A percentile compares a stretch with the other conserved stretches of the same genome.
Conservation (phyloP, 2,797 vertebrate genomes). For the Scolopax bukidnonensis region DNA sequence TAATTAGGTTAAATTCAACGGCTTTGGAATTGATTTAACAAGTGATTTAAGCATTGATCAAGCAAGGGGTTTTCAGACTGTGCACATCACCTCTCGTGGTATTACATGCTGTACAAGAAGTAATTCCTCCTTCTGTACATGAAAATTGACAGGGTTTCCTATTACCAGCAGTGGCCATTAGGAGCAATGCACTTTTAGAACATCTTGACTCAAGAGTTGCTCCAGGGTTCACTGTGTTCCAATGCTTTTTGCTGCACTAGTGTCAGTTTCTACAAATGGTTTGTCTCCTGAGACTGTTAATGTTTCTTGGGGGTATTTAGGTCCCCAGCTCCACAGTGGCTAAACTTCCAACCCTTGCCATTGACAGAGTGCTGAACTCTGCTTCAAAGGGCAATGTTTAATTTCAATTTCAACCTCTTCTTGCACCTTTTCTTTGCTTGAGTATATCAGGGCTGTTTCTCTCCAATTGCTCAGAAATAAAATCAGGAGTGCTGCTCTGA, state of each 20-base stretch:
- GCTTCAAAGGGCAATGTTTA: neutral
- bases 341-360: neutral
- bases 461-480: neutral
- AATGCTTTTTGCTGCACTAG: neutral
- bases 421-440: neutral
- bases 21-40: neutral
- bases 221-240: neutral
- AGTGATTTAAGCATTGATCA: neutral
- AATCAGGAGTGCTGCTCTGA: neutral
- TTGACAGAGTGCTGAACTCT: neutral
- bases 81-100: neutral
- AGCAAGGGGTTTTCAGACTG: neutral
- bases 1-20: neutral
- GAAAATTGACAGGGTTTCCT: neutral
- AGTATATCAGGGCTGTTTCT: neutral
- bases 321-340: neutral
- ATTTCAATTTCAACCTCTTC: neutral
- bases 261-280: neutral
- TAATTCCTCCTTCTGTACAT: neutral
- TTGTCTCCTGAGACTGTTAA: neutral
- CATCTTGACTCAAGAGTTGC: fast-evolving
- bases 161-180: neutral
- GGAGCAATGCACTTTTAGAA: neutral
- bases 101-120: neutral
- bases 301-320: neutral